Evolutionary conservation across 2,888 invertebrate genomes (phyloP).

Genomic region (Spilarctia lutea): DNA sequence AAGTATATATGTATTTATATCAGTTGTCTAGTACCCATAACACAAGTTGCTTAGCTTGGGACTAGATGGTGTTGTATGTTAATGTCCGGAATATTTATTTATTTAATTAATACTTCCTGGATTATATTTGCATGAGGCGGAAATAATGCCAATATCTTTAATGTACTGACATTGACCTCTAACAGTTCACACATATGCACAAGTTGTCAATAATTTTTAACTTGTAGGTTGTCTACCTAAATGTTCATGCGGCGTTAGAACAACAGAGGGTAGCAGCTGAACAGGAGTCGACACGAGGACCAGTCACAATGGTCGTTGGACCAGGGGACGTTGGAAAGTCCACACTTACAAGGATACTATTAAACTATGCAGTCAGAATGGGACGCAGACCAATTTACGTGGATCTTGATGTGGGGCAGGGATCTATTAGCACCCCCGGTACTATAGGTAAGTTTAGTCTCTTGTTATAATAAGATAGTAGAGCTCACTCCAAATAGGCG

Average conservation of each 20-base stretch:
- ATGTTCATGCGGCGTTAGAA: slow-evolving; percentile 98
- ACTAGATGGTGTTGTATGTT: too few species aligned
- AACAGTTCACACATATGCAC: too few species aligned
- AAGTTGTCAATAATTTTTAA: neutral
- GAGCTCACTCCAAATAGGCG: too few species aligned
- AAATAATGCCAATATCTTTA: too few species aligned
- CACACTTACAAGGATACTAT: slow-evolving; percentile 93
- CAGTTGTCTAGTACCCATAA: too few species aligned
- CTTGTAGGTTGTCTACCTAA: slow-evolving; percentile 92
- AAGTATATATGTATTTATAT: too few species aligned
- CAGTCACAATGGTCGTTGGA: slow-evolving; percentile 96
- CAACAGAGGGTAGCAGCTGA: slow-evolving; percentile 94
- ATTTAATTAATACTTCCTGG: too few species aligned
- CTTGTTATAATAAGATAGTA: too few species aligned
- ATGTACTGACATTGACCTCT: too few species aligned
- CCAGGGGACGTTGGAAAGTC: slow-evolving; percentile 99
- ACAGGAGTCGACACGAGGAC: slow-evolving; percentile 90
- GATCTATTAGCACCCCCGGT: slow-evolving; percentile 96
- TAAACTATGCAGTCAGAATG: slow-evolving; percentile 98
- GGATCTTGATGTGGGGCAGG: slow-evolving; percentile 98
- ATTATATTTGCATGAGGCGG: too few species aligned
- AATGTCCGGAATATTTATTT: too few species aligned
- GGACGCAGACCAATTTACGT: slow-evolving; percentile 96
- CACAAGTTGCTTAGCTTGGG: too few species aligned
- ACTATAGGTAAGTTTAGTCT: slow-evolving; percentile 89